Evolutionary conservation across 2,888 invertebrate species (phyloP).

Genomic region (Eucera pruinosa): DNA sequence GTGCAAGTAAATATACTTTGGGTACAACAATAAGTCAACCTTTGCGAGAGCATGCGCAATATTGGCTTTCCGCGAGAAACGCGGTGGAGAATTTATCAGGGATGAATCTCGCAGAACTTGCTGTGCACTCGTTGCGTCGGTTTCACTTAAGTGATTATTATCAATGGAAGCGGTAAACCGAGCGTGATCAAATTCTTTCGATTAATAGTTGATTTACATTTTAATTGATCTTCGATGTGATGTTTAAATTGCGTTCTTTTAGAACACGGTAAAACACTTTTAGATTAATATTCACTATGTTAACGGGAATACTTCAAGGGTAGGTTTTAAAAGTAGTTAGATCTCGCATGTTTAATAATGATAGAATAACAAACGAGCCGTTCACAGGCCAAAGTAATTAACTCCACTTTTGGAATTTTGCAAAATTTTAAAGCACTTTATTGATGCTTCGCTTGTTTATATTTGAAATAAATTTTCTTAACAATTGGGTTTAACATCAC

Average conservation of each 20-base stretch:
- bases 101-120: constrained; percentile 59
- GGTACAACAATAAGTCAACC: constrained; percentile 47
- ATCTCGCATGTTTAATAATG: not conserved
- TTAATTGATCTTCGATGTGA: not conserved
- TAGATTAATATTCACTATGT: constrained; percentile 40
- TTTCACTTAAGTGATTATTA: constrained; percentile 5
- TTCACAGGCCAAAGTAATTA: not conserved
- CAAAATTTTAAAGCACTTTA: too few relatives aligned
- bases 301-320: constrained; percentile 64
- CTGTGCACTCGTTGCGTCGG: constrained; percentile 39
- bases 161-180: constrained; percentile 6
- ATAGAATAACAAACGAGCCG: not conserved
- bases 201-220: not conserved
- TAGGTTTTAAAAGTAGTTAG: constrained; percentile 31
- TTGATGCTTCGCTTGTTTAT: too few relatives aligned
- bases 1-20: constrained; percentile 51
- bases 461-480: too few relatives aligned
- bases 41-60: constrained; percentile 61
- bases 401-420: too few relatives aligned
- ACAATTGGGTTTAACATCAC: too few relatives aligned
- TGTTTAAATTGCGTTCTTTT: not conserved
- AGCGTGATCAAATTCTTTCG: not conserved
- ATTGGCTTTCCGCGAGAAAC: constrained; percentile 41
- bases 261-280: constrained; percentile 2
- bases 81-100: constrained; percentile 44